These are phyloP conservation scores for Erythrocercus mccallii DNA, from an alignment of 2,113 vertebrate genomes.

Conservation along the genomic window DNA sequence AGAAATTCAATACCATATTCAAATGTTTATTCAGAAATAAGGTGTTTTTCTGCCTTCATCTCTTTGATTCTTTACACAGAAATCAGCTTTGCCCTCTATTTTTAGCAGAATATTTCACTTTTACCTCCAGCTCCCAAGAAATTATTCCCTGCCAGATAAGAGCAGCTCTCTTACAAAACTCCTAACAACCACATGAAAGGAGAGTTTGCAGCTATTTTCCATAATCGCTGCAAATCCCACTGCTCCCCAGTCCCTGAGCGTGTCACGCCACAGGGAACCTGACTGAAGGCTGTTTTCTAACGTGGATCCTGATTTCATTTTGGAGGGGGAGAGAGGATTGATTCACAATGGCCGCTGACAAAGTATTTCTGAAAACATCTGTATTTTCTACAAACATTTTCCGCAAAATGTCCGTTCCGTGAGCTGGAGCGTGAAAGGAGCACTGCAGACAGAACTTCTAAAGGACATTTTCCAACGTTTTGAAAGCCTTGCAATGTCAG, in stretches of 20 bases:
- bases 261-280: neutral
- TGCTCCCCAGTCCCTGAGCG: neutral
- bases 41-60: neutral
- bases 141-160: neutral
- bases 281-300: neutral
- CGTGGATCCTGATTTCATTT: rapidly evolving
- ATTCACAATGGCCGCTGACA: neutral
- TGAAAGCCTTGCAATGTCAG: neutral
- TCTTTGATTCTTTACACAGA: neutral
- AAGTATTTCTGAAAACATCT: neutral
- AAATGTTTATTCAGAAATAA: neutral
- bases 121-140: neutral
- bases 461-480: neutral
- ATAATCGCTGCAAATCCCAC: neutral
- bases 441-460: neutral
- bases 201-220: neutral
- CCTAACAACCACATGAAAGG: neutral
- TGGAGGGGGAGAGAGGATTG: neutral
- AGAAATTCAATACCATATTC: neutral
- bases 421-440: neutral
- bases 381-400: neutral
- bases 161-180: neutral
- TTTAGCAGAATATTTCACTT: neutral
- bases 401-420: neutral
- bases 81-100: neutral